A percentile compares a stretch with the other conserved stretches of the same genome.
Evolutionary conservation across 2,797 vertebrate genomes (phyloP).

Genomic region (Xenopus petersii): DNA sequence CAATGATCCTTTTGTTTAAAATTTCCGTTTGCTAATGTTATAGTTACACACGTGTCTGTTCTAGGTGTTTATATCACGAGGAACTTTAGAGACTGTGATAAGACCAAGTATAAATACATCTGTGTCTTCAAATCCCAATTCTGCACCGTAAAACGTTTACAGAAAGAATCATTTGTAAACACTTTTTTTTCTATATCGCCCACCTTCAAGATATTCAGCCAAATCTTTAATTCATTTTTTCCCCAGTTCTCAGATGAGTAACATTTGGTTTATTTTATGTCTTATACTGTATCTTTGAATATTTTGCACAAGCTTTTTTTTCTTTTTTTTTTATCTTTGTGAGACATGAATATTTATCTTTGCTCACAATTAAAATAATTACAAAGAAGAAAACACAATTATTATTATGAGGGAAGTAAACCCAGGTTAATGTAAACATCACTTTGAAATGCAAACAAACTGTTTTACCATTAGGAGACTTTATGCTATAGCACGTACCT

Average conservation of each 20-base stretch:
- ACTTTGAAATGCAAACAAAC: constrained; percentile 38
- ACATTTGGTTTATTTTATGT: constrained; percentile 2
- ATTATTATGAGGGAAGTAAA: constrained; percentile 40
- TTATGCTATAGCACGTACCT: constrained; percentile 27
- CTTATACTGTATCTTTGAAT: background rate
- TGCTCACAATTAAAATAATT: constrained; percentile 46
- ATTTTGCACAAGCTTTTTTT: constrained; percentile 7
- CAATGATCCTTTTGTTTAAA: no score
- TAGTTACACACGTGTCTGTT: no score
- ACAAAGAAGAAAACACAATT: constrained; percentile 34
- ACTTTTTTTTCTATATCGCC: no score
- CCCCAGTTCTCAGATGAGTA: background rate
- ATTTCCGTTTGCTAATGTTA: no score
- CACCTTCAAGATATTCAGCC: no score
- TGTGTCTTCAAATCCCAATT: no score
- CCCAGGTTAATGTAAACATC: constrained; percentile 43
- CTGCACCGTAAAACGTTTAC: no score
- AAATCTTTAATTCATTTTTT: no score
- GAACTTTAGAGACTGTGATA: no score
- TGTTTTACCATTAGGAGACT: constrained; percentile 32
- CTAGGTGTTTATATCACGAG: no score
- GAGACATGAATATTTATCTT: constrained; percentile 48
- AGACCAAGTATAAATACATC: no score
- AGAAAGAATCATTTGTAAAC: no score
- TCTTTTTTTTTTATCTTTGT: background rate